Conservation (phyloP, 2,797 vertebrate genomes). For the Eulemur coronatus region DNA sequence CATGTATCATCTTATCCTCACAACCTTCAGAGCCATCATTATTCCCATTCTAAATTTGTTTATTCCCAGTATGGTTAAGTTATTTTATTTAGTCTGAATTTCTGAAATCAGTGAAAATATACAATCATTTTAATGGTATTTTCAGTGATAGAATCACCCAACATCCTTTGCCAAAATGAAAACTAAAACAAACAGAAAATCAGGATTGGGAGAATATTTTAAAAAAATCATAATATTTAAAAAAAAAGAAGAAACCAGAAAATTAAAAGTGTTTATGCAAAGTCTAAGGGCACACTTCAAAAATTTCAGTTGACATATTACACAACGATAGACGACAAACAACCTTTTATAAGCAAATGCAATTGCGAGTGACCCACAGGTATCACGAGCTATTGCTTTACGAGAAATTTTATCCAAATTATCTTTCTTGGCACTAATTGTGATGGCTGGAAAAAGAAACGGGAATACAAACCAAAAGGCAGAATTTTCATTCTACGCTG, state of each 20-base stretch:
- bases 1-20: rapidly evolving
- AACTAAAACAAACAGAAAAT: background rate
- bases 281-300: background rate
- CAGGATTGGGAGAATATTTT: background rate
- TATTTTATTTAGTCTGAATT: background rate
- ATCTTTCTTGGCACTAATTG: background rate
- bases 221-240: background rate
- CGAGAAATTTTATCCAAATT: background rate
- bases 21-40: background rate
- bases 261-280: background rate
- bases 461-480: background rate
- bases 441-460: background rate
- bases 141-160: background rate
- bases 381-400: background rate
- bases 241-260: background rate
- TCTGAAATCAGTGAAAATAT: background rate
- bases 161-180: background rate
- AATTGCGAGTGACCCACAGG: background rate
- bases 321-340: background rate
- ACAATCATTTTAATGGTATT: background rate
- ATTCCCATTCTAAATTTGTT: background rate
- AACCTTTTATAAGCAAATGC: background rate
- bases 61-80: background rate
- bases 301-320: background rate
- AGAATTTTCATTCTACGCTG: background rate